Percentiles rank a stretch among this genome's conserved stretches.
These are phyloP conservation scores for Nesidiocoris tenuis DNA, from an alignment of 2,888 invertebrate genomes.

Conservation along the genomic window DNA sequence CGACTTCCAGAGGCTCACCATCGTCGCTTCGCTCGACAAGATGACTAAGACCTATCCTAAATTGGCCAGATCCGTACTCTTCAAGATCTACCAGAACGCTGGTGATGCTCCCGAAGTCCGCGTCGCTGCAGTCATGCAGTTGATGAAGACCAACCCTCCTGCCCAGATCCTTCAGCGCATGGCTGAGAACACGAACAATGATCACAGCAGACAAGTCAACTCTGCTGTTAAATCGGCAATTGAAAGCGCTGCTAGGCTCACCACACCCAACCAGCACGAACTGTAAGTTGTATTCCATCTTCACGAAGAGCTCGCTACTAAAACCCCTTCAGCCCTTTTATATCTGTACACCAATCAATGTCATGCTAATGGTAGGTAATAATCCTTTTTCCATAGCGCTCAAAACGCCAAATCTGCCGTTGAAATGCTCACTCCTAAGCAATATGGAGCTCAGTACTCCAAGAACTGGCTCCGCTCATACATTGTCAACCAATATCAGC, in stretches of 20 bases:
- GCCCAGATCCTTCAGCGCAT: conserved; percentile 67
- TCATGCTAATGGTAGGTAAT: no score
- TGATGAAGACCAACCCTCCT: conserved; percentile 64
- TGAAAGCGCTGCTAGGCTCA: conserved; percentile 43
- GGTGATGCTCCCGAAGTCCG: conserved; percentile 67
- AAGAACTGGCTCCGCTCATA: conserved; percentile 48
- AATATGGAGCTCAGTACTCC: conserved; percentile 50
- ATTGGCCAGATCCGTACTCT: conserved; percentile 61
- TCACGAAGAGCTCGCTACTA: no score
- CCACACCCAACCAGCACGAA: conserved; percentile 14
- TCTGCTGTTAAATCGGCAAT: conserved; percentile 65
- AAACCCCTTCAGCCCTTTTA: no score
- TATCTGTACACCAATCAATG: no score
- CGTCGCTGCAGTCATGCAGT: conserved; percentile 63
- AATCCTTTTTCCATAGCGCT: conserved; percentile 54
- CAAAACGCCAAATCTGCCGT: conserved; percentile 58
- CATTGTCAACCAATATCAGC: conserved; percentile 33
- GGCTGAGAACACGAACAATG: conserved; percentile 66
- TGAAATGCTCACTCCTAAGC: conserved; percentile 56
- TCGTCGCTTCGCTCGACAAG: conserved; percentile 62
- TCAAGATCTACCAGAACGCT: conserved; percentile 66
- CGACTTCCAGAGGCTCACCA: conserved; percentile 63
- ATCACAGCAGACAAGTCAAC: conserved; percentile 65
- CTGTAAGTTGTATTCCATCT: conserved; percentile 12
- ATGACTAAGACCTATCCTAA: conserved; percentile 59